Conservation (phyloP, 2,888 invertebrate genomes). For the Hydrotaea cyrtoneurina region DNA sequence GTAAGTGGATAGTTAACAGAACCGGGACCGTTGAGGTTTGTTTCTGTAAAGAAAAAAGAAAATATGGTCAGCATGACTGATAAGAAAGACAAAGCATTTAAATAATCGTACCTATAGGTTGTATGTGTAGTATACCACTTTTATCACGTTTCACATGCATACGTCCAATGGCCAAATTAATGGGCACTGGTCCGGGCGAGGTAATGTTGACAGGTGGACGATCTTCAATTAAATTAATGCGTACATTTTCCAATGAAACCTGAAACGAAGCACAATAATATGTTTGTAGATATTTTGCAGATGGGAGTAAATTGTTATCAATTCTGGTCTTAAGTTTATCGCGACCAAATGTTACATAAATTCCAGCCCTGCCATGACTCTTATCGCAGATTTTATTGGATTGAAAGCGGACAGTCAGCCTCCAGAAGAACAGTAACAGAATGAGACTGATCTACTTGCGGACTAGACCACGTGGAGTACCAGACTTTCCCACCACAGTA, state of each 20-base stretch:
- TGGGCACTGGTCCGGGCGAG: slow-evolving; percentile 90
- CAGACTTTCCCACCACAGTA: too few relatives aligned
- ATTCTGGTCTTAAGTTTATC: too few relatives aligned
- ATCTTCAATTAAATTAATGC: slow-evolving; percentile 90
- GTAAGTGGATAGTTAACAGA: slow-evolving; percentile 63
- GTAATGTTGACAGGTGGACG: slow-evolving; percentile 90
- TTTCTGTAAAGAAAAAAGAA: slow-evolving; percentile 57
- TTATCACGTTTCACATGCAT: slow-evolving; percentile 87
- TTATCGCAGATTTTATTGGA: too few relatives aligned
- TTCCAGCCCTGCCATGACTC: too few relatives aligned
- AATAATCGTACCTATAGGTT: slow-evolving; percentile 81
- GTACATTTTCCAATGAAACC: slow-evolving; percentile 88
- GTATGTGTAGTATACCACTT: slow-evolving; percentile 88
- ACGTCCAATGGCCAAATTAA: slow-evolving; percentile 87
- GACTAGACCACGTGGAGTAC: too few relatives aligned
- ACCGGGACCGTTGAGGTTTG: slow-evolving; percentile 70
- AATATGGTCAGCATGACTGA: not conserved
- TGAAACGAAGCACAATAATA: slow-evolving; percentile 73
- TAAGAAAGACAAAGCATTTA: not conserved
- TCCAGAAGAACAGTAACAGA: too few relatives aligned
- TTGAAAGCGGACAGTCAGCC: too few relatives aligned
- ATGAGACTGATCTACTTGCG: too few relatives aligned
- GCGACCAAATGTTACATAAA: too few relatives aligned
- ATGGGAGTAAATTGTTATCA: not conserved
- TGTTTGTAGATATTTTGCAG: not conserved